These are phyloP conservation scores for Ridgeia piscesae DNA, from an alignment of 1,140 invertebrate species.

Conservation along the genomic window DNA sequence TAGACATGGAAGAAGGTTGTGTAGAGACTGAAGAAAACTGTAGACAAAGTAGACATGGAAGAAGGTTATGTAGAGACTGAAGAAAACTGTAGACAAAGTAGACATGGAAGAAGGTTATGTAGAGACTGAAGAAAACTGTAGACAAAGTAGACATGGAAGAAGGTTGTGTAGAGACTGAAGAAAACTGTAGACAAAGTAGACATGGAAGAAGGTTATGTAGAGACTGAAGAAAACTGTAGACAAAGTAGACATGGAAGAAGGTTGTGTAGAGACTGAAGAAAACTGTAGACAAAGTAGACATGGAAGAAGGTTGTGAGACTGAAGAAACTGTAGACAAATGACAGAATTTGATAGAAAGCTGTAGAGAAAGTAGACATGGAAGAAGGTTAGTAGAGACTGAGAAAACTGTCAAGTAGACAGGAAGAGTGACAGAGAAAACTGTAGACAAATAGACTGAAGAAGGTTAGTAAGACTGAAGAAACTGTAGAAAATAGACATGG, in stretches of 20 bases:
- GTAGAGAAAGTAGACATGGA: no score
- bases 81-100: background rate
- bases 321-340: background rate
- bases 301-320: no score
- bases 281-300: no score
- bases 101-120: background rate
- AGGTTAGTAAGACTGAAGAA: no score
- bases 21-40: background rate
- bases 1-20: background rate
- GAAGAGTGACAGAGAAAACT: no score
- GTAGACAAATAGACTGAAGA: no score
- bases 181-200: background rate
- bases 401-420: no score
- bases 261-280: constrained; percentile 27
- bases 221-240: background rate
- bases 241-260: background rate
- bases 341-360: no score
- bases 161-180: constrained; percentile 13
- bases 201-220: constrained; percentile 11
- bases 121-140: background rate
- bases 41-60: background rate
- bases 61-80: background rate
- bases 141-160: background rate
- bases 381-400: no score
- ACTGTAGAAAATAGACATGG: no score